These are phyloP conservation scores for Taenioides sp. DNA, from an alignment of 2,797 vertebrate genomes.

Conservation along the genomic window DNA sequence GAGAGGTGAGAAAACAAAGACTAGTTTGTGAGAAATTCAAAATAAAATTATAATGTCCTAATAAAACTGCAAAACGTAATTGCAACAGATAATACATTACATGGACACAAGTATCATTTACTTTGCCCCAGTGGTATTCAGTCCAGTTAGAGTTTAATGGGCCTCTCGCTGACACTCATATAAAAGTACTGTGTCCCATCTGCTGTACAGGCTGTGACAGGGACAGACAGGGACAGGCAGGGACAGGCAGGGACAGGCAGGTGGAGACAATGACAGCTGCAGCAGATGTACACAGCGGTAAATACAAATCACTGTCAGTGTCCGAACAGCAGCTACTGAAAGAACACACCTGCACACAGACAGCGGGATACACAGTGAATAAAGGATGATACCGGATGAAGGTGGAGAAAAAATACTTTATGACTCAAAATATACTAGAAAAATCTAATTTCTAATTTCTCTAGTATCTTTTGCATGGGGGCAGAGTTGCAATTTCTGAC, in stretches of 20 bases:
- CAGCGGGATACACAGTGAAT: background rate
- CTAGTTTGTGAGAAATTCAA: background rate
- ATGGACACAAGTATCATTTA: background rate
- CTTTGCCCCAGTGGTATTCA: background rate
- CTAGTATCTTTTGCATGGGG: too few species aligned
- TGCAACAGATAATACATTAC: background rate
- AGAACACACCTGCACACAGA: background rate
- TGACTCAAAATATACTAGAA: too few species aligned
- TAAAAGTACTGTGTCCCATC: background rate
- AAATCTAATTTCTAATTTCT: too few species aligned
- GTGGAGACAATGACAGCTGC: background rate
- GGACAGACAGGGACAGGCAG: background rate
- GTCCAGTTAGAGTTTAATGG: background rate
- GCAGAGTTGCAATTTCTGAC: too few species aligned
- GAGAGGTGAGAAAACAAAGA: background rate
- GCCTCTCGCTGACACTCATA: background rate
- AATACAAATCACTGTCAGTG: conserved; percentile 1
- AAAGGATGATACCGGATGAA: too few species aligned
- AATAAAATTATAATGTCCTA: background rate
- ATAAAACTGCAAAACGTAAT: background rate
- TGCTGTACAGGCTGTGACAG: background rate
- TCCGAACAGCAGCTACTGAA: background rate
- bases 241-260: background rate
- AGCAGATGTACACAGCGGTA: conserved; percentile 4
- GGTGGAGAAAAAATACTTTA: too few species aligned